phyloP scores from a whole-genome alignment of 1,140 invertebrate species.

The Penaeus japonicus region DNA sequence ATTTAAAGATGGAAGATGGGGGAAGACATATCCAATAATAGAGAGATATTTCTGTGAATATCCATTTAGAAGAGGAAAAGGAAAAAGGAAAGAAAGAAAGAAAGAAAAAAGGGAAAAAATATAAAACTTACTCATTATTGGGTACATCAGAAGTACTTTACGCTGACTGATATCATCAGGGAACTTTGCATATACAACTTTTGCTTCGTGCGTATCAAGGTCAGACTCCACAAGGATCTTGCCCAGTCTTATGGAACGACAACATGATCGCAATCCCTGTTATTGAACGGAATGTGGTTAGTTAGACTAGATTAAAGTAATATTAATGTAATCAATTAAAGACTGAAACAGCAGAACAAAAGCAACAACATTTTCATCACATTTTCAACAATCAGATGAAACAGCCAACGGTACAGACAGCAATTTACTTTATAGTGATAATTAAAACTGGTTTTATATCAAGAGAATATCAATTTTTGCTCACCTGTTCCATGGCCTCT shows the following conservation, averaged over 20 bases:
- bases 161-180: conserved; percentile 88
- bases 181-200: conserved; percentile 97
- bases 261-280: conserved; percentile 93
- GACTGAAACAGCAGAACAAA: too few species aligned
- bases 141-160: conserved; percentile 90
- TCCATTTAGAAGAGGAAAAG: conserved; percentile 59
- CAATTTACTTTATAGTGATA: too few species aligned
- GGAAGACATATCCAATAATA: background rate
- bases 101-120: conserved; percentile 60
- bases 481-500: conserved; percentile 95
- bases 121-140: conserved; percentile 82
- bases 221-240: conserved; percentile 98
- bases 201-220: conserved; percentile 93
- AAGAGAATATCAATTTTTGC: background rate
- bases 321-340: too few species aligned
- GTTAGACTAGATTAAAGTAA: background rate
- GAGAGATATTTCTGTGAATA: background rate
- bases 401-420: too few species aligned
- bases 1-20: too few species aligned
- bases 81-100: background rate
- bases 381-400: too few species aligned
- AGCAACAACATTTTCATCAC: too few species aligned
- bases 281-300: conserved; percentile 56
- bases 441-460: too few species aligned
- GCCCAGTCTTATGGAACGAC: conserved; percentile 95